Evolutionary conservation across 35 echinoderm and acorn worm genomes (phyloP).

Genomic region (Stichopus chloronotus): DNA sequence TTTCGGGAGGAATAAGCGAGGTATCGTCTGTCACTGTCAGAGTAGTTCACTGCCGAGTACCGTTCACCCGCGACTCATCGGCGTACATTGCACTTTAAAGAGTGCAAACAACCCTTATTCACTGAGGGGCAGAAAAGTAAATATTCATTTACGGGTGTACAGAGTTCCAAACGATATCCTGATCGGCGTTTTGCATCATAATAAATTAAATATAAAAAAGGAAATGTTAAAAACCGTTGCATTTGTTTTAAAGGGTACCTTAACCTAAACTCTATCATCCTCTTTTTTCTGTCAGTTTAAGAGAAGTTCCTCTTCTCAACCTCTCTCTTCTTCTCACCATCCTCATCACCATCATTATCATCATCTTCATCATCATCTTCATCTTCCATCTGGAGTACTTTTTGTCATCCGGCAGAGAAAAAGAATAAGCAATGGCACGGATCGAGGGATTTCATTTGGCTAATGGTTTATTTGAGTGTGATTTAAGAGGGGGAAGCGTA

Average conservation of each 20-base stretch:
- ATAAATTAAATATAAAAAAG: neutral
- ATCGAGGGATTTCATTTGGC: constrained; percentile 45
- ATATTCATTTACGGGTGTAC: neutral
- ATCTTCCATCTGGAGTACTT: neutral
- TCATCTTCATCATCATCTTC: neutral
- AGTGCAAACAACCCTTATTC: neutral
- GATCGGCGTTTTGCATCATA: neutral
- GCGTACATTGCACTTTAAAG: neutral
- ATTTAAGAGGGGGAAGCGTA: constrained; percentile 50
- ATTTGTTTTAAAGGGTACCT: neutral
- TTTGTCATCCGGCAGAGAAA: neutral
- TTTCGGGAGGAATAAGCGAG: neutral
- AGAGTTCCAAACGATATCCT: too few relatives aligned
- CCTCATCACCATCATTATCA: neutral
- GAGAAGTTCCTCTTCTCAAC: neutral
- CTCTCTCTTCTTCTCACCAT: neutral
- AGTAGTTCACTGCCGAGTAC: neutral
- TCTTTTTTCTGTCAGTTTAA: constrained; percentile 7
- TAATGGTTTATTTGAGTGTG: constrained; percentile 46
- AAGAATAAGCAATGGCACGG: neutral
- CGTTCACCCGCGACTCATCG: neutral
- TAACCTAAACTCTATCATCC: neutral
- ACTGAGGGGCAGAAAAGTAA: neutral
- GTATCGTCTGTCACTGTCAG: constrained; percentile 44
- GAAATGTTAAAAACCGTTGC: neutral